Evolutionary conservation across 2,797 vertebrate species (phyloP).

Genomic region (Sarcoramphus papa): DNA sequence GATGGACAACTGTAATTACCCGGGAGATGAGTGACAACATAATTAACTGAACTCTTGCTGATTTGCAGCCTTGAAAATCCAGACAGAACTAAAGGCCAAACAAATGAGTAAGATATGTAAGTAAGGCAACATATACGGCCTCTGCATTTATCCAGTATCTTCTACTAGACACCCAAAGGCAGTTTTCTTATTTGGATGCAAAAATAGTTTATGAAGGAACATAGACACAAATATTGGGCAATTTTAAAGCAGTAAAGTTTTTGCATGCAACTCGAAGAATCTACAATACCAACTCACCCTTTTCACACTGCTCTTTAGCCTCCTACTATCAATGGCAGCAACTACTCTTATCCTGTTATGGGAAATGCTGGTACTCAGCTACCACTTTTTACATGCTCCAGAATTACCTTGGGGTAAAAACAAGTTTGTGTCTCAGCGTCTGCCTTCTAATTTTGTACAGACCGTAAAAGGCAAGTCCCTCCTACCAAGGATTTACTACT

Average conservation of each 20-base stretch:
- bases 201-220: background rate
- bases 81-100: conserved; percentile 21
- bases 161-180: background rate
- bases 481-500: conserved; percentile 43
- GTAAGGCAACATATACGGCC: background rate
- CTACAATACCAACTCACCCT: background rate
- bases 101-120: background rate
- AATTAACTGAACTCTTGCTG: background rate
- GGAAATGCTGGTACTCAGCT: background rate
- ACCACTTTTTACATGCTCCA: background rate
- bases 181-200: background rate
- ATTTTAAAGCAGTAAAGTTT: background rate
- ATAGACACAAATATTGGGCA: background rate
- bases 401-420: background rate
- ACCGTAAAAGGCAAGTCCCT: conserved; percentile 23
- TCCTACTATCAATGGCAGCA: background rate
- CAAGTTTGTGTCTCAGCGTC: background rate
- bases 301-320: background rate
- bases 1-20: background rate
- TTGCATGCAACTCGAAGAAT: background rate
- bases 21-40: background rate
- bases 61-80: conserved; percentile 7
- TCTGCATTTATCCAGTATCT: background rate
- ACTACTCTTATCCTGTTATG: background rate
- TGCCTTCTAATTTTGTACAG: conserved; percentile 34